Evolutionary conservation across 2,888 invertebrate species (phyloP).

Genomic region (Erannis defoliaria): DNA sequence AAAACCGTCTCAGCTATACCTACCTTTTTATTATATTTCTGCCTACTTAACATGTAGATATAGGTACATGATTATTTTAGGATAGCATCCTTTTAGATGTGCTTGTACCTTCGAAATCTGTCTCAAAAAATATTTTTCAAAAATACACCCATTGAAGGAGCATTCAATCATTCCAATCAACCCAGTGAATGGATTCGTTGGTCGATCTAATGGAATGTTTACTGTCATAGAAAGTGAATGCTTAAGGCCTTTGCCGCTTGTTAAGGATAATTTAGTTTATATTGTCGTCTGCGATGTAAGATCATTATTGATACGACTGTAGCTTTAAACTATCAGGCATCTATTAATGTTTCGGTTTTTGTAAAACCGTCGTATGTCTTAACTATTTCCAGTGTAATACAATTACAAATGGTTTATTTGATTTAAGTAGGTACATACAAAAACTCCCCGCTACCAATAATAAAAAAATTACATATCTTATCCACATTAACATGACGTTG

Average conservation of each 20-base stretch:
- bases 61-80: too few relatives aligned
- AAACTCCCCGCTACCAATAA: too few relatives aligned
- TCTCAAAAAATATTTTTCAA: conserved; percentile 7
- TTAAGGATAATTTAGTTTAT: conserved; percentile 76
- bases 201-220: conserved; percentile 39
- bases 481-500: conserved; percentile 54
- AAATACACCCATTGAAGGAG: conserved; percentile 2
- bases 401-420: too few relatives aligned
- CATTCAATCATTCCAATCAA: conserved; percentile 27
- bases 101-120: not conserved
- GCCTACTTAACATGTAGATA: too few relatives aligned
- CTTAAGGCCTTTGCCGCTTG: conserved; percentile 47
- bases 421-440: too few relatives aligned
- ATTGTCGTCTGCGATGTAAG: conserved; percentile 64
- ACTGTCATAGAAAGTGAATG: conserved; percentile 39
- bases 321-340: too few relatives aligned
- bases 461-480: conserved; percentile 23
- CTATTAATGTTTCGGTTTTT: too few relatives aligned
- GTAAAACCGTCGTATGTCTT: too few relatives aligned
- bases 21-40: too few relatives aligned
- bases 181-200: conserved; percentile 24
- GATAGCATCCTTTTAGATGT: too few relatives aligned
- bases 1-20: too few relatives aligned
- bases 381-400: too few relatives aligned
- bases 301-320: conserved; percentile 50